Evolutionary conservation across 2,888 invertebrate species (phyloP), one percentile per base, ranked within the genome.

Genomic region (Nomada lathburiana): DNA sequence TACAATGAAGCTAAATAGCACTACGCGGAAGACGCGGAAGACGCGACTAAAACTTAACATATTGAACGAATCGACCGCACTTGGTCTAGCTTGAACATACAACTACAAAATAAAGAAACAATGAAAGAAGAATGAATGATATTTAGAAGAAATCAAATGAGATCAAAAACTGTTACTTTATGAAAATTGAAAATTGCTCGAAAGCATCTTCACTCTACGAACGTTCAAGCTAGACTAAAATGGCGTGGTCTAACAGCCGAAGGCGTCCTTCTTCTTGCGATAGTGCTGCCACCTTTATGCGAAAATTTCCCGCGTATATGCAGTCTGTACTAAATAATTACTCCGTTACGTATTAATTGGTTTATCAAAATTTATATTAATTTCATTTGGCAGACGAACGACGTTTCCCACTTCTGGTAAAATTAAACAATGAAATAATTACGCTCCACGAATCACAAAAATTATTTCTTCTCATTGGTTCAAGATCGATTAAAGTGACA

Each of bases 151-250:
- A 1, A 36, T 36, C 0, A 36, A 36, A 36, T 5, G 7, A 36
- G 36, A 36, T 36, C 1, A 36, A 36, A 36, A 36, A 36, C 36
- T 0, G 7, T 36, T 36, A 36, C 5, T 36, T 36, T 36, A 13
- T 2, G 36, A 2, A 26, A 5, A 20, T 4, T 1, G 20, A 20
- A 7, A 29, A 69, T 20, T 29, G 18, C 3, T 10, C 29, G 29
- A 2, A 7, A 26, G 26, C 7, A 29, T 18, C 44, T 0, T 7
- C 0, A 0, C 42, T 0, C 20, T 20, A 0, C 42, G 53, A 36
- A 0, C 3, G 67, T 60, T 81, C 83, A 83, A 82, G 71, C 77
- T 82, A 59, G 59, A 83, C 83, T 83, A 70, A 82, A 4, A 10
- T 5, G 13, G 5, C 20, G 1, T 7, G 7, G 36, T 7, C 36